Percentiles rank a stretch among this genome's conserved stretches.
Conservation (phyloP, 2,797 vertebrate species). For the Cyclura pinguis region DNA sequence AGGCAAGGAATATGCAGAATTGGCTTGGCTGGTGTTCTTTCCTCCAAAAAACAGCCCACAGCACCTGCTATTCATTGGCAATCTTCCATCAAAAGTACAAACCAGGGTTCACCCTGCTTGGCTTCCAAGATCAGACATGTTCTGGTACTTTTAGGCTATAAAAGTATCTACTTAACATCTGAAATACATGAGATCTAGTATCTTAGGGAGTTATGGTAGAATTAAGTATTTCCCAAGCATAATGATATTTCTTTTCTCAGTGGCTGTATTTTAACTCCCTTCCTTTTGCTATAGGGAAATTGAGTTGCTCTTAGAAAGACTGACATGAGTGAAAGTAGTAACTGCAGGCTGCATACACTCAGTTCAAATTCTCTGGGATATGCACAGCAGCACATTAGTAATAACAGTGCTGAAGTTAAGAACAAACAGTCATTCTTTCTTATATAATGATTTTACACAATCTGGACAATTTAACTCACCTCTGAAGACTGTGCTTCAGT, state of each 20-base stretch:
- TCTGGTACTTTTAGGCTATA: no score
- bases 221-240: background rate
- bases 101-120: no score
- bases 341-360: constrained; percentile 15
- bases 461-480: constrained; percentile 62
- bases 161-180: no score
- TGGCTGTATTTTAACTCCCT: background rate
- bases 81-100: no score
- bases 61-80: no score
- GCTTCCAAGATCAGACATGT: no score
- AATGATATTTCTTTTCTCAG: background rate
- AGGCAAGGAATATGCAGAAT: no score
- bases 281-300: background rate
- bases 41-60: no score
- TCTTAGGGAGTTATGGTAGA: background rate
- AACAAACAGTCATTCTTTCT: constrained; percentile 41
- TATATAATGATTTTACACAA: constrained; percentile 60
- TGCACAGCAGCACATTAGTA: constrained; percentile 37
- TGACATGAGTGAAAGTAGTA: background rate
- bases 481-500: constrained; percentile 61
- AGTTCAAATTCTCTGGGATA: constrained; percentile 64
- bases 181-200: no score
- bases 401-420: constrained; percentile 42
- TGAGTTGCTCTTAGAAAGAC: background rate
- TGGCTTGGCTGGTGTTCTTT: no score